phyloP scores from a whole-genome alignment of 2,888 invertebrate species.

The Hydrotaea cyrtoneurina region DNA sequence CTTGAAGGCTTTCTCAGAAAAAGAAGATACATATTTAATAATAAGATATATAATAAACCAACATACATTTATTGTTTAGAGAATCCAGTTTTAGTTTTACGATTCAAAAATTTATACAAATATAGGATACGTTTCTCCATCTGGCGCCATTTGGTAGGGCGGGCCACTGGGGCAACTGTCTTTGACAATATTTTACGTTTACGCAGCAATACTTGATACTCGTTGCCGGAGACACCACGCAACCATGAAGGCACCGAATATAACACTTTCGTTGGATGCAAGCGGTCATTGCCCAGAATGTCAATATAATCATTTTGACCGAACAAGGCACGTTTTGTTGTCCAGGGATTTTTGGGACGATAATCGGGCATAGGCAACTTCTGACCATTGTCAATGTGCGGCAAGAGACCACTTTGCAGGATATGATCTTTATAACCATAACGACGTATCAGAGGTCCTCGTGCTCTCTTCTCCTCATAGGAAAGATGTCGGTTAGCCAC shows the following conservation, averaged over 20 bases:
- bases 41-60: too few relatives aligned
- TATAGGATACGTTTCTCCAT: conserved; percentile 87
- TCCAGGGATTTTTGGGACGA: conserved; percentile 88
- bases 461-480: conserved; percentile 78
- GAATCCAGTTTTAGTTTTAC: conserved; percentile 88
- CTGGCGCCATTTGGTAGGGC: conserved; percentile 90
- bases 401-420: conserved; percentile 86
- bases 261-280: conserved; percentile 91
- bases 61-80: conserved; percentile 73
- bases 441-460: conserved; percentile 84
- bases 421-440: conserved; percentile 86
- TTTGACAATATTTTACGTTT: conserved; percentile 86
- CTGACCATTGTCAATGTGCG: conserved; percentile 83
- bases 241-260: conserved; percentile 95
- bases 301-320: conserved; percentile 99
- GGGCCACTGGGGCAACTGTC: conserved; percentile 83
- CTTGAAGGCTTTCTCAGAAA: too few relatives aligned
- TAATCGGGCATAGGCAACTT: conserved; percentile 86
- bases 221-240: conserved; percentile 92
- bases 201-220: conserved; percentile 87
- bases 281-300: conserved; percentile 91
- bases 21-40: too few relatives aligned
- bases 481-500: conserved; percentile 82
- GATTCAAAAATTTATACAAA: conserved; percentile 89
- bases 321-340: conserved; percentile 89